phyloP scores from a whole-genome alignment of 2,113 vertebrate genomes.

The Callithrix jacchus region DNA sequence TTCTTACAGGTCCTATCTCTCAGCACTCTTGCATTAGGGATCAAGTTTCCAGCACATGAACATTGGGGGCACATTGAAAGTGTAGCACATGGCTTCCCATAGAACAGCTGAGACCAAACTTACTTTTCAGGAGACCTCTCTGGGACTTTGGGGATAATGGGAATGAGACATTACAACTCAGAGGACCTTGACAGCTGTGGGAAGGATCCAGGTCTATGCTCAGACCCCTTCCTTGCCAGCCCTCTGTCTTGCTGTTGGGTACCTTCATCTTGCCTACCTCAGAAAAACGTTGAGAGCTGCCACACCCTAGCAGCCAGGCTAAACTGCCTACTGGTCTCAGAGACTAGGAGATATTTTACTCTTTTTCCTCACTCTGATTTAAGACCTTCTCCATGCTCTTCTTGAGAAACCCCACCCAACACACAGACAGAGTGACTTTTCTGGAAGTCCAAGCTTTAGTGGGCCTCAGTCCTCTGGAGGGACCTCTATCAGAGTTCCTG shows the following conservation, averaged over 20 bases:
- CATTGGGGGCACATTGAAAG: background rate
- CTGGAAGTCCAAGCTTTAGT: background rate
- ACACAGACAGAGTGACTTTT: background rate
- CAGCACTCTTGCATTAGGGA: background rate
- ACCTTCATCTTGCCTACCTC: background rate
- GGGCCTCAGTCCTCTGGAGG: background rate
- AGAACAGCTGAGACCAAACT: background rate
- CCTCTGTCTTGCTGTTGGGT: background rate
- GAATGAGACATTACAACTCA: background rate
- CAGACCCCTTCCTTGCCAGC: background rate
- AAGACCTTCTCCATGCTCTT: background rate
- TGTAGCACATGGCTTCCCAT: background rate
- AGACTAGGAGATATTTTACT: background rate
- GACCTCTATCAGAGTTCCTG: fast-evolving
- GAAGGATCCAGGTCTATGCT: background rate
- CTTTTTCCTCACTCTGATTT: background rate
- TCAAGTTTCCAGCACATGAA: background rate
- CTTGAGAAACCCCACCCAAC: background rate
- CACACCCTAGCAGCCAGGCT: background rate
- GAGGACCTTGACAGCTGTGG: background rate
- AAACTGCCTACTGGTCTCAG: background rate
- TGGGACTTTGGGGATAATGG: background rate
- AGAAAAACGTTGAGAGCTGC: fast-evolving
- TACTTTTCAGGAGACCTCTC: background rate
- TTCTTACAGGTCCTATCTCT: background rate